Percentiles rank a stretch among this genome's conserved stretches.
phyloP scores from a whole-genome alignment of 1,140 invertebrate genomes.

The Trinorchestia longiramus region DNA sequence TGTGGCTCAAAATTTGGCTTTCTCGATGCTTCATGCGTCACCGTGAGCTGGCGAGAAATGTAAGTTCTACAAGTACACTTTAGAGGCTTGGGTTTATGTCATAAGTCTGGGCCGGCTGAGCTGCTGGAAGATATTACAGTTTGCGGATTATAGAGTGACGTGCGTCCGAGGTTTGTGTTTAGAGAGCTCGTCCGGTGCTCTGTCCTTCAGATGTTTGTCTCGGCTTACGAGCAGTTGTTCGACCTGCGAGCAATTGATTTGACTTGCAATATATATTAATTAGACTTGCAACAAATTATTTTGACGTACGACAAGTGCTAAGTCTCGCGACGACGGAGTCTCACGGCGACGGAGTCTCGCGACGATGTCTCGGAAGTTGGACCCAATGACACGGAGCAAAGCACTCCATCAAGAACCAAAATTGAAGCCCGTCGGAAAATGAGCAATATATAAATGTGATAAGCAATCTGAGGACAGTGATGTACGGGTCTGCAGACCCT shows the following conservation, averaged over 20 bases:
- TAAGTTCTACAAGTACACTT: background rate
- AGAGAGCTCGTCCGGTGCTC: background rate
- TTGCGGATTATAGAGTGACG: background rate
- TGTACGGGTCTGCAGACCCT: background rate
- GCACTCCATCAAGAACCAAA: slow-evolving; percentile 30
- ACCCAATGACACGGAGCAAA: background rate
- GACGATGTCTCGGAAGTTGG: background rate
- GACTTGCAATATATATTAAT: no score
- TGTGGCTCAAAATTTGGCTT: background rate
- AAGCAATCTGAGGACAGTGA: slow-evolving; percentile 49
- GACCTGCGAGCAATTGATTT: no score
- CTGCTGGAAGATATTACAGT: slow-evolving; percentile 21
- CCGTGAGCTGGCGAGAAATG: slow-evolving; percentile 24
- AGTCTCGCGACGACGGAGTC: no score
- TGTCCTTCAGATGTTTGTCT: background rate
- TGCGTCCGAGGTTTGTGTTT: background rate
- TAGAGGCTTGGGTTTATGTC: background rate
- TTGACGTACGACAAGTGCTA: no score
- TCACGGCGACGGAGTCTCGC: no score
- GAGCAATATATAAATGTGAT: slow-evolving; percentile 48
- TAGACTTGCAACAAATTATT: no score
- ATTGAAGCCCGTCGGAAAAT: slow-evolving; percentile 43
- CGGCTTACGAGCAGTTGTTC: background rate
- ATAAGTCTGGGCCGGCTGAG: slow-evolving; percentile 16
- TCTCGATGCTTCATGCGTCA: background rate